Evolutionary conservation across 2,888 invertebrate species (phyloP).

Genomic region (Coelinius sp.): DNA sequence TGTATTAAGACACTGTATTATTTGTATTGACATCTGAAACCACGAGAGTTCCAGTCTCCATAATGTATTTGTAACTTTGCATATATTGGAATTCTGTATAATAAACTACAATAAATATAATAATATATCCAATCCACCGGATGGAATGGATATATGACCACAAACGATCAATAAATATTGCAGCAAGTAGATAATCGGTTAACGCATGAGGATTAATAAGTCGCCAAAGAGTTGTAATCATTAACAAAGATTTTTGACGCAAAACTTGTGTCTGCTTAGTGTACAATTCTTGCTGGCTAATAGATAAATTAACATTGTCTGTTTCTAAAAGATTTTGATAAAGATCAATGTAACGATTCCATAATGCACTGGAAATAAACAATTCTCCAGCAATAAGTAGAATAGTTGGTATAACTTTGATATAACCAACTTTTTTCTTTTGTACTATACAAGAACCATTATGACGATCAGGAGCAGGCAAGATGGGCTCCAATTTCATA

Average conservation of each 20-base stretch:
- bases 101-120: conserved; percentile 78
- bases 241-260: conserved; percentile 82
- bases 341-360: conserved; percentile 87
- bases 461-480: conserved; percentile 71
- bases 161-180: conserved; percentile 86
- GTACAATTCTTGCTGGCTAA: conserved; percentile 72
- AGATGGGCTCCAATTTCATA: conserved; percentile 76
- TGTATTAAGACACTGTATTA: conserved; percentile 1
- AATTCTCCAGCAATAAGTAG: conserved; percentile 80
- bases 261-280: conserved; percentile 76
- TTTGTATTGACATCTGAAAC: conserved; percentile 16
- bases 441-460: conserved; percentile 65
- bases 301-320: conserved; percentile 64
- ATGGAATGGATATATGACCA: conserved; percentile 83
- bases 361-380: conserved; percentile 81
- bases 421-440: conserved; percentile 72
- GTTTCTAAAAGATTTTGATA: conserved; percentile 85
- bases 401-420: conserved; percentile 78
- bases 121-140: conserved; percentile 81
- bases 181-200: conserved; percentile 80
- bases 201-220: conserved; percentile 85
- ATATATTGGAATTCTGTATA: conserved; percentile 82
- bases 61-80: conserved; percentile 58
- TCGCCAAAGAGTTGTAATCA: conserved; percentile 83
- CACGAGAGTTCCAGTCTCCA: not conserved